Percentiles rank a stretch among this genome's conserved stretches.
These are phyloP conservation scores for Cheilosia vulpina DNA, from an alignment of 2,888 invertebrate species.

Conservation along the genomic window DNA sequence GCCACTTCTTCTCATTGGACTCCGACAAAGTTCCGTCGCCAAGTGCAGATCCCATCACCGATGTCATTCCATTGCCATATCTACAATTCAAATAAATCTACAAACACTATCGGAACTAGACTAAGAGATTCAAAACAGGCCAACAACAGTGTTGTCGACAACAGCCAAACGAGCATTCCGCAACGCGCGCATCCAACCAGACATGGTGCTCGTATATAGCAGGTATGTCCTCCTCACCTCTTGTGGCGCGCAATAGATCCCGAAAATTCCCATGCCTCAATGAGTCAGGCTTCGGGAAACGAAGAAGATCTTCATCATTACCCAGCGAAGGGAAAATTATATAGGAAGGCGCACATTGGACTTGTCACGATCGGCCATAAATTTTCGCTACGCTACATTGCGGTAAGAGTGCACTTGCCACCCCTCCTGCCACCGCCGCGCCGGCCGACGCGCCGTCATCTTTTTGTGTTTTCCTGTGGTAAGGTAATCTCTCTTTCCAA, in stretches of 20 bases:
- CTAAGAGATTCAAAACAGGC: constrained; percentile 38
- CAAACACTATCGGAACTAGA: constrained; percentile 34
- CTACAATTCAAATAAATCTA: constrained; percentile 37
- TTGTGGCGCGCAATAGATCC: constrained; percentile 59
- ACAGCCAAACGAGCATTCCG: constrained; percentile 19
- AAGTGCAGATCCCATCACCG: constrained; percentile 5
- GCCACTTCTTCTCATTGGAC: too few relatives aligned
- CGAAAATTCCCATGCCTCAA: constrained; percentile 71
- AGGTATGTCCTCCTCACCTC: constrained; percentile 10
- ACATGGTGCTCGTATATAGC: neutral
- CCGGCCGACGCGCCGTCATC: constrained; percentile 1
- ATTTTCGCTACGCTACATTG: constrained; percentile 73
- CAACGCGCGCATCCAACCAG: neutral
- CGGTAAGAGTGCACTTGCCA: constrained; percentile 48
- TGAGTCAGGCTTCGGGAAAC: constrained; percentile 61
- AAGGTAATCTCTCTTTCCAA: constrained; percentile 68
- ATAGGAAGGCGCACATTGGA: constrained; percentile 77
- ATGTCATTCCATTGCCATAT: constrained; percentile 7
- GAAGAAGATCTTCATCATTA: constrained; percentile 74
- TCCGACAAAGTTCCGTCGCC: neutral
- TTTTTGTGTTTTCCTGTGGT: constrained; percentile 57
- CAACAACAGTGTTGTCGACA: constrained; percentile 35
- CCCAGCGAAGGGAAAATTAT: constrained; percentile 76
- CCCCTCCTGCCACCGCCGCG: constrained; percentile 12
- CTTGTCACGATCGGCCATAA: constrained; percentile 78